Percentiles rank a stretch among this genome's conserved stretches.
Conservation (phyloP, 2,888 invertebrate species). For the Andrena minutula region DNA sequence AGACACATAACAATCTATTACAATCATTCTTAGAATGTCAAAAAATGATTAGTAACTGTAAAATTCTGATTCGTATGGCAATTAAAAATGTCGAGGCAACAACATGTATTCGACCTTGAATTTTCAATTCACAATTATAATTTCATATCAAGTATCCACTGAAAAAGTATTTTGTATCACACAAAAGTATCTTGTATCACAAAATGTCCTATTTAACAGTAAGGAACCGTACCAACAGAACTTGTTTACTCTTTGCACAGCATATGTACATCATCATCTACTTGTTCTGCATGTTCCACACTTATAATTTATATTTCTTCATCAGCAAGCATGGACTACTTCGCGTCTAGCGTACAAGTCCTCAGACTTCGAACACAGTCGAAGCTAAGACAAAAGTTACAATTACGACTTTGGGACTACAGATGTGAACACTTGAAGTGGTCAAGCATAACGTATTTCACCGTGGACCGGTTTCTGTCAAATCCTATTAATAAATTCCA, state of each 20-base stretch:
- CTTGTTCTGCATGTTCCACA: no score
- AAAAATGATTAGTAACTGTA: background rate
- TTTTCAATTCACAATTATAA: background rate
- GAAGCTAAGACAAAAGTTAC: background rate
- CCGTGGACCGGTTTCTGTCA: background rate
- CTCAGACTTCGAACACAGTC: no score
- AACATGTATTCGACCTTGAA: background rate
- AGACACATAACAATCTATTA: slow-evolving; percentile 21
- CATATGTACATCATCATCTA: background rate
- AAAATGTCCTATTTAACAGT: background rate
- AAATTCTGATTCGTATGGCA: background rate
- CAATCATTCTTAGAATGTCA: background rate
- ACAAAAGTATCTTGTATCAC: background rate
- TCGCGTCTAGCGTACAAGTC: background rate
- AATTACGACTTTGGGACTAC: background rate
- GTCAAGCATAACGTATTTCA: background rate
- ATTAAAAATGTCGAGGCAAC: background rate
- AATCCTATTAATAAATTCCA: background rate
- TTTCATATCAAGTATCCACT: background rate
- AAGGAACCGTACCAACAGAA: no score
- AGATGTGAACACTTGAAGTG: background rate
- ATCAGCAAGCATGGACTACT: background rate
- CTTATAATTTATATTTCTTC: background rate
- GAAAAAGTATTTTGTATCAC: background rate
- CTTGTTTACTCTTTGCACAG: background rate